These are phyloP conservation scores for Peromyscus aztecus DNA, from an alignment of 2,797 vertebrate species.

Conservation along the genomic window DNA sequence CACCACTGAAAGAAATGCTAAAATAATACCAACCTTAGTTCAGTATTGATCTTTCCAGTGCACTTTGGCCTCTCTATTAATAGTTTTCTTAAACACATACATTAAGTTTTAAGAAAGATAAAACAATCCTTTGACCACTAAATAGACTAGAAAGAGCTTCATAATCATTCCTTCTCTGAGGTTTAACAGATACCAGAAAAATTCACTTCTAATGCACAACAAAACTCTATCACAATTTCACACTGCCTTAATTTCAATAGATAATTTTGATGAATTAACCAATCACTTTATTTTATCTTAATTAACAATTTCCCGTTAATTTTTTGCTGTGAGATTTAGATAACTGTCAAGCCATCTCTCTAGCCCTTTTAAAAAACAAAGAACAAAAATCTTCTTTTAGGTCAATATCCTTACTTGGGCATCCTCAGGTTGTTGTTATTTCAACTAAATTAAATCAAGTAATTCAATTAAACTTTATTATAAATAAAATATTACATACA, in stretches of 20 bases:
- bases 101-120: conserved; percentile 73
- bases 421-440: not conserved
- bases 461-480: conserved; percentile 36
- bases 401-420: conserved; percentile 20
- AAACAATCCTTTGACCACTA: conserved; percentile 63
- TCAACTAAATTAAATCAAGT: conserved; percentile 61
- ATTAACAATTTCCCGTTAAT: conserved; percentile 55
- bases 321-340: not conserved
- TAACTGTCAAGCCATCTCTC: not conserved
- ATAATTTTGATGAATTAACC: conserved; percentile 29
- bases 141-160: conserved; percentile 60
- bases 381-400: not conserved
- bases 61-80: conserved; percentile 79
- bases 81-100: conserved; percentile 83
- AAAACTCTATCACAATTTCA: not conserved
- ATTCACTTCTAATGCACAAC: conserved; percentile 58
- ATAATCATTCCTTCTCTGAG: conserved; percentile 58
- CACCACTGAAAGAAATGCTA: conserved; percentile 83
- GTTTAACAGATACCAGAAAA: conserved; percentile 33
- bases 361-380: not conserved
- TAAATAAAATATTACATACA: conserved; percentile 3
- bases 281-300: conserved; percentile 47
- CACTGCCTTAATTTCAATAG: not conserved
- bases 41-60: conserved; percentile 84
- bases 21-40: conserved; percentile 83